Conservation (phyloP, 1,140 invertebrate genomes). For the Drosophila ficusphila region DNA sequence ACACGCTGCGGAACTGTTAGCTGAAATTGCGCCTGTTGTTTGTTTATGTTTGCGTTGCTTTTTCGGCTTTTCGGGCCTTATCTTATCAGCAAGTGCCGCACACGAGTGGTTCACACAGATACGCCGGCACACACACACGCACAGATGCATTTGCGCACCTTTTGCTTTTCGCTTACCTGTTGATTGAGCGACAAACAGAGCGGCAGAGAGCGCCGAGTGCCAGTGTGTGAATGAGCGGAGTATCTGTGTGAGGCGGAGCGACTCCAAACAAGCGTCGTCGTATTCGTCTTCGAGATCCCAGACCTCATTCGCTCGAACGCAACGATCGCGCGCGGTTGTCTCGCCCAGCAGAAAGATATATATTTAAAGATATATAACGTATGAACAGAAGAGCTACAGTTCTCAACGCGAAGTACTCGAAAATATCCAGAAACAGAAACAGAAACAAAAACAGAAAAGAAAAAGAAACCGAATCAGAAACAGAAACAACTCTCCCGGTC, state of each 20-base stretch:
- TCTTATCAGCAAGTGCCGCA: constrained; percentile 63
- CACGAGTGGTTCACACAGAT: constrained; percentile 6
- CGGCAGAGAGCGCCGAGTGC: constrained; percentile 1
- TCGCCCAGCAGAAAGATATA: constrained; percentile 21
- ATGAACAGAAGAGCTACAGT: too few relatives aligned
- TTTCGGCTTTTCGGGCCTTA: constrained; percentile 50
- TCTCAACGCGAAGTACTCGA: constrained; percentile 2
- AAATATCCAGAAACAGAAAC: constrained; percentile 3
- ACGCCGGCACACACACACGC: constrained; percentile 7
- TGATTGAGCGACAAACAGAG: constrained; percentile 35
- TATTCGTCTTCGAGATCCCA: constrained; percentile 14
- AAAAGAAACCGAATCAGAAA: too few relatives aligned
- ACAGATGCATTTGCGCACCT: constrained; percentile 55
- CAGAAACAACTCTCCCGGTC: constrained; percentile 8
- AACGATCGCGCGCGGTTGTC: constrained; percentile 71
- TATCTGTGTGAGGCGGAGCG: constrained; percentile 36
- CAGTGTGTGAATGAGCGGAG: constrained; percentile 23
- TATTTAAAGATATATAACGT: too few relatives aligned
- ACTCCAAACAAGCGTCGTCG: constrained; percentile 35
- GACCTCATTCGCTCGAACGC: constrained; percentile 64
- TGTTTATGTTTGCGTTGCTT: constrained; percentile 41
- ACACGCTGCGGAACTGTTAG: constrained; percentile 22
- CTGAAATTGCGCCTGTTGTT: not conserved
- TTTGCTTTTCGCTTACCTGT: constrained; percentile 59
- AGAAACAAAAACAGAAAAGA: too few relatives aligned